Evolutionary conservation across 2,797 vertebrate genomes (phyloP).

Genomic region (Scolopax bukidnonensis): DNA sequence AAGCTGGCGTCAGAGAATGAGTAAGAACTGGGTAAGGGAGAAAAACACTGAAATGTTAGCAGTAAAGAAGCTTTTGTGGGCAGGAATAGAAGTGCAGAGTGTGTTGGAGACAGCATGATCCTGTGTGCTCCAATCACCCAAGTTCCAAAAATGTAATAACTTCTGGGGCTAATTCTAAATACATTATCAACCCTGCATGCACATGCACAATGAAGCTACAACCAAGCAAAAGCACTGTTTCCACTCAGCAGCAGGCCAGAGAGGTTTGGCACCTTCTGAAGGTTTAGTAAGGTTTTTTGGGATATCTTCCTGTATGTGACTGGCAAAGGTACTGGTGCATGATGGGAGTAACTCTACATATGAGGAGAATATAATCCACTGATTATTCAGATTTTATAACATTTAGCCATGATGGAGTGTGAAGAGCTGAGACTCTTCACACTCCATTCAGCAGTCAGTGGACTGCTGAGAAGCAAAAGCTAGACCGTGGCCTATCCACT

Average conservation of each 20-base stretch:
- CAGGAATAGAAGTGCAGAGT: neutral
- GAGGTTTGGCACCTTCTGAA: neutral
- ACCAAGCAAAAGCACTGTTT: neutral
- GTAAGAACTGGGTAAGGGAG: neutral
- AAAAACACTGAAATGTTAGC: neutral
- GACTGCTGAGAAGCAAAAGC: neutral
- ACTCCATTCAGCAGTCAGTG: no score
- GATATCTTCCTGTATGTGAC: fast-evolving
- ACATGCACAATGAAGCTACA: neutral
- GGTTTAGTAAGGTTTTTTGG: neutral
- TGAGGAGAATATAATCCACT: neutral
- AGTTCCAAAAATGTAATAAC: neutral
- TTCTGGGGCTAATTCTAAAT: neutral
- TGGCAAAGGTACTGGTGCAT: neutral
- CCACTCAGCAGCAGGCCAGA: neutral
- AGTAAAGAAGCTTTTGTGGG: neutral
- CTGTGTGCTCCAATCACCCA: neutral
- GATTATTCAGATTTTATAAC: neutral
- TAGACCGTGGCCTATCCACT: neutral
- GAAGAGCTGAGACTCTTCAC: neutral
- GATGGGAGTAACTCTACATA: fast-evolving
- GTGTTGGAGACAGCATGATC: neutral
- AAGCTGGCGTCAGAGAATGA: neutral
- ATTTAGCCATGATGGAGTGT: neutral
- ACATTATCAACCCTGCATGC: neutral